Conservation (phyloP, 2,113 vertebrate genomes). For the Anser brachyrhynchus region DNA sequence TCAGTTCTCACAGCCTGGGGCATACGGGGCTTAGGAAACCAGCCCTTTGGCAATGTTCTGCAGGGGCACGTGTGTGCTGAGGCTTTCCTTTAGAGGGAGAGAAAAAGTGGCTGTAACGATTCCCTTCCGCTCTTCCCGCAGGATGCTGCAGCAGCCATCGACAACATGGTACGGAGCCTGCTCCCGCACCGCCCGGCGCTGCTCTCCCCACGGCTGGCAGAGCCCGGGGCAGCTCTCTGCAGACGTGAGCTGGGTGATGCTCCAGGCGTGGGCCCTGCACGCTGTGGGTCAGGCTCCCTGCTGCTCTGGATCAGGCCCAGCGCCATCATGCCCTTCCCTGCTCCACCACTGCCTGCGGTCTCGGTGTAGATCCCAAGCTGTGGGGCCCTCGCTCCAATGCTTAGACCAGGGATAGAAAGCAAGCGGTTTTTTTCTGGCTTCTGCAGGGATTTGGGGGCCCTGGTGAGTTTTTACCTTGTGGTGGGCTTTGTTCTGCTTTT, state of each 20-base stretch:
- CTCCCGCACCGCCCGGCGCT: fast-evolving
- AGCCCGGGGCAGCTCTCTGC: not conserved
- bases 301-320: not conserved
- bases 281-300: not conserved
- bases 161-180: slow-evolving; percentile 88
- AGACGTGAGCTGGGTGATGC: not conserved
- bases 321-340: too few relatives aligned
- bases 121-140: slow-evolving; percentile 48
- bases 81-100: not conserved
- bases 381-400: too few relatives aligned
- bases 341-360: not conserved
- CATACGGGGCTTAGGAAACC: not conserved
- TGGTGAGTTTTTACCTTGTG: not conserved
- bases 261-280: not conserved
- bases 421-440: not conserved
- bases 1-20: not conserved
- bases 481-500: not conserved
- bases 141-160: slow-evolving; percentile 96
- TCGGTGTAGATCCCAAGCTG: not conserved
- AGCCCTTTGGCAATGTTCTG: fast-evolving
- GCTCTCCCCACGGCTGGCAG: too few relatives aligned
- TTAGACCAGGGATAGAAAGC: not conserved
- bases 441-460: not conserved
- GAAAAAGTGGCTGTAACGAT: not conserved
- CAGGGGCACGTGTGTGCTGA: fast-evolving